Base-by-base conservation (phyloP, 2,888 invertebrate species). In the Cantharis nigra region DNA sequence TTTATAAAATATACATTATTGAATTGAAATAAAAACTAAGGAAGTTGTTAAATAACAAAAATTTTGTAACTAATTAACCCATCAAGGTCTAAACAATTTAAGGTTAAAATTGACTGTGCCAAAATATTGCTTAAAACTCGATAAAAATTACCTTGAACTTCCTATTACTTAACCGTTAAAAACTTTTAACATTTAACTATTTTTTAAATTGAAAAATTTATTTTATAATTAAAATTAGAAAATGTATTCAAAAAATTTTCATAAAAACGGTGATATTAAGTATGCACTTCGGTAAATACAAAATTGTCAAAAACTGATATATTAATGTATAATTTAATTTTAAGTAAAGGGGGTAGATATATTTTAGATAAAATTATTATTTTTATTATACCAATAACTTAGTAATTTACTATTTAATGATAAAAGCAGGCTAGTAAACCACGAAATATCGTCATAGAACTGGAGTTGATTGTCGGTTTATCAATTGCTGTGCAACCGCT, bases 31-130 rank as follows among this genome's bases (percentile, higher is more conserved):
- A 20, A 20, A 20, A 64, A 64, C 64, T 18, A 64, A 64, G 64
- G 64, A 64, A 64, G 64, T 64, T 64, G 18, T 64, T 64, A 16
- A 64, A 64, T 64, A 64, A 64, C 64, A 64, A 23, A 63, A 71
- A 20, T 62, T 30, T 70, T 23, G 28, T 28, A 69, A 28, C 16
- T 28, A 33, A 33, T 69, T 70, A 18, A 9, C 11, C 20, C 49
- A 49, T 71, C 62, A 62, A 71, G 70, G 62, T 62, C 70, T 71
- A 71, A 71, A 13, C 62, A 62, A 62, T 71, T 71, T 71, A 62
- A 71, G 62, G 33, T 30, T 62, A 64, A 64, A 64, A 64, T 64
- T 64, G 64, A 64, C 18, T 64, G 64, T 64, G 20, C 18, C 18
- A 64, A 64, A 64, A 64, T 20, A 64, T 64, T 64, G 20, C 20